Conservation (phyloP, 2,113 vertebrate genomes). For the Peromyscus leucopus region DNA sequence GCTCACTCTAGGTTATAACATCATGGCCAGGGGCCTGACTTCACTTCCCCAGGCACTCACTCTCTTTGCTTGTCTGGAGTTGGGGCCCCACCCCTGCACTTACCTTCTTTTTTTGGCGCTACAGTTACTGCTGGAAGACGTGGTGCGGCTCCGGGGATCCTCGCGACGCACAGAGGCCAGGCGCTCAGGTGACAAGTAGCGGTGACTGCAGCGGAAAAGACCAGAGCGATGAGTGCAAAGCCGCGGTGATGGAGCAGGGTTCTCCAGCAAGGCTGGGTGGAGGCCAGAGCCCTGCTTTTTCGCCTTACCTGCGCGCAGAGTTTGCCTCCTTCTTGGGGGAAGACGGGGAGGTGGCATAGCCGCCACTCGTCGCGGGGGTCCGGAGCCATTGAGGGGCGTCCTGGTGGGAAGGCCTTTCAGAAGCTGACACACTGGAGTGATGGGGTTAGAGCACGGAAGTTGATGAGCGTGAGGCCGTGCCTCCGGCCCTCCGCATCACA, state of each 20-base stretch:
- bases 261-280: not conserved
- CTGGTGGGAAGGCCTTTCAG: constrained; percentile 92
- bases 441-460: not conserved
- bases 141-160: constrained; percentile 91
- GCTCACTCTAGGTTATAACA: not conserved
- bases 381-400: constrained; percentile 90
- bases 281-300: not conserved
- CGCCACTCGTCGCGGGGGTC: constrained; percentile 89
- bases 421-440: constrained; percentile 90
- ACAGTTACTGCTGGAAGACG: constrained; percentile 92
- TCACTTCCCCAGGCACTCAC: not conserved
- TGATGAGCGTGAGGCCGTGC: not conserved
- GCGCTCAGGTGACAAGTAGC: constrained; percentile 93
- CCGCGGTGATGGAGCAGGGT: not conserved
- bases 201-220: constrained; percentile 84
- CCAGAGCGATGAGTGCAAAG: not conserved
- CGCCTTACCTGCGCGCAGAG: constrained; percentile 90
- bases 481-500: not conserved
- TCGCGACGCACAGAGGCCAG: constrained; percentile 90
- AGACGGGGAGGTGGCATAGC: constrained; percentile 92
- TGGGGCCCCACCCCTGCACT: not conserved
- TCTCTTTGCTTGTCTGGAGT: not conserved
- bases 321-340: constrained; percentile 93
- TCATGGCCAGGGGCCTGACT: not conserved
- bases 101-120: constrained; percentile 90